Evolutionary conservation across 1,140 invertebrate species (phyloP), one percentile per base, ranked within the genome.

Genomic region (Condylostylus longicornis): DNA sequence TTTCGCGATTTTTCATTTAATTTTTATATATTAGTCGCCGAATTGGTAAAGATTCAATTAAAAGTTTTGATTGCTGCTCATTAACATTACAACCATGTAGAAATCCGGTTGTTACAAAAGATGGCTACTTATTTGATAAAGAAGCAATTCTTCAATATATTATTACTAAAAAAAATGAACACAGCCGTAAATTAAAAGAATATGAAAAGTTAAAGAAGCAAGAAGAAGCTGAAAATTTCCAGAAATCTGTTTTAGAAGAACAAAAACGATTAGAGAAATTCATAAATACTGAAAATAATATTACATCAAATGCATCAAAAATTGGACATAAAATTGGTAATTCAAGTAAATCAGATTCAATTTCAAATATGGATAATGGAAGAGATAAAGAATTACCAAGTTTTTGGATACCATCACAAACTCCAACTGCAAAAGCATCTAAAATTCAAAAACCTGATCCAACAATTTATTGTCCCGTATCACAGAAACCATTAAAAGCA

Each of bases 51-150:
- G 95, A 98, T 71, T 94, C 93, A 1, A 74, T 98, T 1, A 96
- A 96, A 61, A 86, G 85, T 55, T 99, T 98, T 64, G 95, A 99
- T 63, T 97, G 91, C 53, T 99, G 96, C 61, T 95, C 83, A 49
- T 62, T 99, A 14, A 95, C 90, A 5, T 65, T 99, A 38, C 95
- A 99, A 56, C 94, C 95, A 2, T 62, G 59, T 23, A 44, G 51
- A 5, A 50, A 55, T 42, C 60, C 61, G 1, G 60, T 63, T 6
- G 46, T 63, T 1, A 64, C 62, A 6, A 77, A 80, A 58, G 84
- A 97, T 54, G 96, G 96, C 1, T 93, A 81, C 59, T 66, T 98
- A 1, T 99, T 87, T 65, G 95, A 98, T 50, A 96, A 97, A 59
- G 91, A 98, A 74, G 82, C 93, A 3, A 89, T 99, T 45, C 56